phyloP scores from a whole-genome alignment of 2,888 invertebrate genomes.

The Ochropleura leucogaster region DNA sequence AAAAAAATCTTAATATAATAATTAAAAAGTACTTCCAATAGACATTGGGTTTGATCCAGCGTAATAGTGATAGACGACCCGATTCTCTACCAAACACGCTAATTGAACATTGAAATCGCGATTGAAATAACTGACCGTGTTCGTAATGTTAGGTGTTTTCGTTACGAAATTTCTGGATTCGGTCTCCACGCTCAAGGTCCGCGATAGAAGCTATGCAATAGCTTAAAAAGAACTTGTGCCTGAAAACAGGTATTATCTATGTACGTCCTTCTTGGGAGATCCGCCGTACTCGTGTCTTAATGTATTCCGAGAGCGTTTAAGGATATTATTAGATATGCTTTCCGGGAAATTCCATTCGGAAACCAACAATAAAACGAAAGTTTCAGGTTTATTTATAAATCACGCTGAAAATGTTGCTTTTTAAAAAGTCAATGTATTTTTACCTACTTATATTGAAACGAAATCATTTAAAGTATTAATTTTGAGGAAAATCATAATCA shows the following conservation, averaged over 20 bases:
- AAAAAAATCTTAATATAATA: too few species aligned
- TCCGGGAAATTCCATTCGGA: neutral
- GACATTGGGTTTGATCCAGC: too few species aligned
- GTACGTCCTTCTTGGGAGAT: neutral
- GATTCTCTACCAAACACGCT: too few species aligned
- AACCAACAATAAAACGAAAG: conserved; percentile 24
- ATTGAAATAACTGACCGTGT: too few species aligned
- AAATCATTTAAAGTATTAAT: neutral
- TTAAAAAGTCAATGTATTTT: neutral
- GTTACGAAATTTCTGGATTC: too few species aligned
- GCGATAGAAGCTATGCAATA: too few species aligned
- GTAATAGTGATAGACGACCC: too few species aligned
- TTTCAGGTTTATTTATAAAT: conserved; percentile 19
- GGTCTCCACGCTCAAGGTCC: too few species aligned
- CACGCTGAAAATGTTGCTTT: neutral
- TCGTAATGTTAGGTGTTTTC: too few species aligned
- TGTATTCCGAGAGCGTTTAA: neutral
- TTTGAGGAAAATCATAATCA: too few species aligned
- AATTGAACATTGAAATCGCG: too few species aligned
- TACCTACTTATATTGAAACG: neutral
- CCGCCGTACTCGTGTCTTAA: neutral
- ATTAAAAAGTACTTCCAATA: too few species aligned
- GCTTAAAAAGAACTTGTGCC: neutral
- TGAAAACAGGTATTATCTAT: neutral
- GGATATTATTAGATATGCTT: neutral